Evolutionary conservation across 1,140 invertebrate species (phyloP), one percentile per base, ranked within the genome.

Genomic region (Drosophila truncata): DNA sequence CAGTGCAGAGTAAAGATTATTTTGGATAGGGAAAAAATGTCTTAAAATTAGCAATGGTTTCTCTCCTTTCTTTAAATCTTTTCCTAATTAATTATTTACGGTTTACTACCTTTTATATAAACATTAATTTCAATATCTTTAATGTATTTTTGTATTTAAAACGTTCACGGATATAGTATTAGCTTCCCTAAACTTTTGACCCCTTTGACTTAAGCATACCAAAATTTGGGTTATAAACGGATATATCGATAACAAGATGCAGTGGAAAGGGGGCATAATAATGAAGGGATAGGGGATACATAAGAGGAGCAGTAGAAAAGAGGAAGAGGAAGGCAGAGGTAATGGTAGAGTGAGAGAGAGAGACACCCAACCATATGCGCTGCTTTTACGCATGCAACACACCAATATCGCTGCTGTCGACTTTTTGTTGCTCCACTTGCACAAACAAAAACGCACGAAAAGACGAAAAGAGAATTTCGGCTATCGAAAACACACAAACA

Each of bases 341-440:
- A 8, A 5, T 16, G 44, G n/a, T n/a, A 25, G 4, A 10, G 47
- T 33, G 8, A 25, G 13, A 27, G 35, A 16, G 14, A 35, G 18
- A 25, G 25, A 29, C 7, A n/a, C 23, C 16, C 11, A 20, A 25
- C 31, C 39, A 65, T 31, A 18, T 59, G 54, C 27, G 46, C 59
- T 61, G 47, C 59, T 55, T 41, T 58, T 55, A 46, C 31, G 60
- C 63, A 62, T 62, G 49, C 60, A 62, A 46, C 18, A 66, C 33
- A 41, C 49, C 60, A 63, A 27, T 54, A 54, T 25, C 33, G 52
- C 20, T 55, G 33, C 47, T 42, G 39, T 55, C 67, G 47, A 69
- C 63, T 67, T 69, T 46, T 55, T 73, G 65, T 39, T 71, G 71
- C 71, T 74, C 71, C 58, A 74, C 58, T 74, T 74, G 71, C 71